phyloP scores from a whole-genome alignment of 2,113 vertebrate species.

The Mormyrus iriodes region DNA sequence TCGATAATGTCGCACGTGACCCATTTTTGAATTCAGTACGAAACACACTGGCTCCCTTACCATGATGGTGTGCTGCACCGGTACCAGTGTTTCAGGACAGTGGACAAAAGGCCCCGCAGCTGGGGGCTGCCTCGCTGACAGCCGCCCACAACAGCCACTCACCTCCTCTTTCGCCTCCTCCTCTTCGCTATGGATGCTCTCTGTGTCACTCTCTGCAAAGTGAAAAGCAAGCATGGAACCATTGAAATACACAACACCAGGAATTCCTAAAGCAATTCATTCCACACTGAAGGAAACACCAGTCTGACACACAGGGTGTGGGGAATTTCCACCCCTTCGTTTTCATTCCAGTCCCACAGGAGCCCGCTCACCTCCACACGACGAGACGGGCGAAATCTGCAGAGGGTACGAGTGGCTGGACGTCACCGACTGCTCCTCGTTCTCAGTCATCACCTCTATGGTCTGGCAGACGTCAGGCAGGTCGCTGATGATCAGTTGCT shows the following conservation, averaged over 20 bases:
- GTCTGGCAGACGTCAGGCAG: constrained; percentile 94
- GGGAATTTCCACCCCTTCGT: neutral
- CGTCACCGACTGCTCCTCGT: constrained; percentile 84
- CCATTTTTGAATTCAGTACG: neutral
- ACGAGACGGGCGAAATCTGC: constrained; percentile 93
- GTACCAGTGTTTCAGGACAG: neutral
- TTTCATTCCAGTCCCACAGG: neutral
- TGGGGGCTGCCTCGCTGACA: neutral
- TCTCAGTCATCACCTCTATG: constrained; percentile 93
- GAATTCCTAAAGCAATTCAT: neutral
- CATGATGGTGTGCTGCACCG: neutral
- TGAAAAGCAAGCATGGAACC: neutral
- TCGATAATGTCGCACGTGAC: neutral
- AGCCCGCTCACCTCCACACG: constrained; percentile 74
- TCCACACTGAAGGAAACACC: neutral
- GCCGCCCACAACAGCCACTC: neutral
- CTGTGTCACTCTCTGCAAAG: constrained; percentile 85
- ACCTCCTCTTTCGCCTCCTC: constrained; percentile 73
- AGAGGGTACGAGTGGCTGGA: constrained; percentile 88
- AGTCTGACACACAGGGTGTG: neutral
- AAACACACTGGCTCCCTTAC: neutral
- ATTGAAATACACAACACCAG: neutral
- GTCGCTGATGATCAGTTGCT: constrained; percentile 82
- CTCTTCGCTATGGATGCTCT: constrained; percentile 84
- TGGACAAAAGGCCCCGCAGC: neutral